A percentile compares a stretch with the other conserved stretches of the same genome.
These are phyloP conservation scores for Thalassarche chlororhynchos DNA, from an alignment of 2,113 vertebrate genomes.

Conservation along the genomic window DNA sequence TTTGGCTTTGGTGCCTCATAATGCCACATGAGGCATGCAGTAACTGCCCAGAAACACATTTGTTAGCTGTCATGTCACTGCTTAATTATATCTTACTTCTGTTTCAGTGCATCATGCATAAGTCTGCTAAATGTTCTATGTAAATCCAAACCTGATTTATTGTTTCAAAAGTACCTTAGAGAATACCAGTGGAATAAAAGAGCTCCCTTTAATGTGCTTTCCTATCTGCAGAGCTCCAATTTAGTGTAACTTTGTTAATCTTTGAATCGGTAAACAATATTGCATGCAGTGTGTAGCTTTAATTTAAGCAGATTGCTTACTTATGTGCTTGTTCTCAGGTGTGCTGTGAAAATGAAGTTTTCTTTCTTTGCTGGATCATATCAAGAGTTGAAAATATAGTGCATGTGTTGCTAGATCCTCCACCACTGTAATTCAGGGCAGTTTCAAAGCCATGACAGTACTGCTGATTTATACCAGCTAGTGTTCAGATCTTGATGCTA, in stretches of 20 bases:
- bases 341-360: background rate
- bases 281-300: background rate
- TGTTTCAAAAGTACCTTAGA: slow-evolving; percentile 23
- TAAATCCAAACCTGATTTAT: slow-evolving; percentile 38
- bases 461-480: background rate
- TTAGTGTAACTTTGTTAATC: slow-evolving; percentile 51
- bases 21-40: slow-evolving; percentile 30
- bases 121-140: slow-evolving; percentile 48
- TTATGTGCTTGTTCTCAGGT: background rate
- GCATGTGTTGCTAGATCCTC: background rate
- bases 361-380: background rate
- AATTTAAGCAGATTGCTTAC: slow-evolving; percentile 34
- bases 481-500: background rate
- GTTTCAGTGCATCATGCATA: slow-evolving; percentile 29
- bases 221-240: slow-evolving; percentile 3
- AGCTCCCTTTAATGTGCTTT: slow-evolving; percentile 29
- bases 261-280: slow-evolving; percentile 44
- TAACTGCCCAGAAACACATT: slow-evolving; percentile 42
- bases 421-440: background rate
- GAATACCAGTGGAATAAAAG: slow-evolving; percentile 16
- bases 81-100: slow-evolving; percentile 51
- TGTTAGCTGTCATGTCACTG: slow-evolving; percentile 29
- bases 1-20: slow-evolving; percentile 51
- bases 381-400: background rate
- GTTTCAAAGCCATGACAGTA: background rate